Evolutionary conservation across 2,113 vertebrate genomes (phyloP).

Genomic region (Burhinus bistriatus): DNA sequence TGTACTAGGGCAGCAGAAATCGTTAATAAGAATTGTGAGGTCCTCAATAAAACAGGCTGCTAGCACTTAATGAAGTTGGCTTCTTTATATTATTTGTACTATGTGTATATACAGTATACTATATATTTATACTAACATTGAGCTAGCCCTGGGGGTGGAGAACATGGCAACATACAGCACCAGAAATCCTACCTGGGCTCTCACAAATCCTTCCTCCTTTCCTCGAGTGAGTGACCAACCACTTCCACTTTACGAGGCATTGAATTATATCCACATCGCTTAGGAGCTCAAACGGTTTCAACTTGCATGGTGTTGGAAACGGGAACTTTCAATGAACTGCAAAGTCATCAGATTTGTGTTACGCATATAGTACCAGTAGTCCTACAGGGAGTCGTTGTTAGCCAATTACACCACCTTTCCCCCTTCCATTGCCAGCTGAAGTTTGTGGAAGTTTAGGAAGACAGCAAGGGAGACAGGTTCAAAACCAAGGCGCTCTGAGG

Average conservation of each 20-base stretch:
- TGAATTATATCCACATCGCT: accelerated
- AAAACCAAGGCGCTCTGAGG: neutral
- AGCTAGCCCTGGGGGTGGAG: neutral
- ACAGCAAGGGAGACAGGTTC: neutral
- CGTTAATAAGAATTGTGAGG: neutral
- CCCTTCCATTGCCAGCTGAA: neutral
- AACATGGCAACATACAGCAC: neutral
- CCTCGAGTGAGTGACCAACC: neutral
- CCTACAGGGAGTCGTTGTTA: accelerated
- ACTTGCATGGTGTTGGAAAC: neutral
- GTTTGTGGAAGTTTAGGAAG: neutral
- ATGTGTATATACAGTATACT: neutral
- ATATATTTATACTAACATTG: neutral
- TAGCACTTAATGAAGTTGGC: neutral
- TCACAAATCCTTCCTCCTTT: neutral
- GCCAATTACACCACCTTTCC: neutral
- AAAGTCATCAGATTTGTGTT: neutral
- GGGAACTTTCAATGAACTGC: neutral
- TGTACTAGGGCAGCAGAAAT: neutral
- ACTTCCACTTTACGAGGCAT: neutral
- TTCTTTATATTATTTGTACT: neutral
- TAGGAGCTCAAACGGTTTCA: neutral
- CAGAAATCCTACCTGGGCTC: neutral
- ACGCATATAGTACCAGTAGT: neutral
- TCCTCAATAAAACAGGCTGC: neutral